Base-by-base conservation (phyloP, 2,888 invertebrate genomes). In the Drosophila tanythrix region DNA sequence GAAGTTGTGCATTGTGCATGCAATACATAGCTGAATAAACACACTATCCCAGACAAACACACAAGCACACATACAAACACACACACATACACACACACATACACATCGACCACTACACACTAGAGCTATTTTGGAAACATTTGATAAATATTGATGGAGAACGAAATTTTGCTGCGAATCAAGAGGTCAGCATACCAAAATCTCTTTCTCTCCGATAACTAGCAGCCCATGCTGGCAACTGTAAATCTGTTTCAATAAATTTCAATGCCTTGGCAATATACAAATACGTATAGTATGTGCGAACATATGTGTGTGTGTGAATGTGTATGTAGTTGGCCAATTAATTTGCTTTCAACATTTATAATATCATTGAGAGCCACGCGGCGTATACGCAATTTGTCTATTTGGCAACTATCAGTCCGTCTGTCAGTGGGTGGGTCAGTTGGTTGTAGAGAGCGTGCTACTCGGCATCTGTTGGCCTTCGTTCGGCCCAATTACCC, bases 1-100 rank as follows among this genome's bases (percentile, higher is more conserved):
- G 57, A 70, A 74, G 68, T 74, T 78, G 67, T 74, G 70, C 76
- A 76, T 72, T 75, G 61, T 65, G 64, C 65, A 65, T 74, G 52
- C 48, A 66, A 74, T 64, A 60, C 69, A 74, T 68, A 70, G 58
- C 60, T 60, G 64, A 75, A 70, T 67, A 63, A 70, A 36, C n/a
- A 63, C 36, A 63, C 36, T 59, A 25, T 25, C 25, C 38, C 27
- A 57, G 29, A 56, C 29, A 21, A 33, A 50, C 46, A 48, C 27
- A 27, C 46, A 65, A n/a, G 33, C 31, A 53, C 33, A 59, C 38
- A 56, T 43, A 61, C 38, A 63, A 18, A 53, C 33, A 59, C 38
- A 56, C 50, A 61, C 38, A 63, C 21, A 27, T 31, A 48, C n/a
- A 56, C 36, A 48, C 29, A 25, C 48, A 35, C 10, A 31, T 25